Evolutionary conservation across 2,888 invertebrate species (phyloP).

Genomic region (Resseliella maxima): DNA sequence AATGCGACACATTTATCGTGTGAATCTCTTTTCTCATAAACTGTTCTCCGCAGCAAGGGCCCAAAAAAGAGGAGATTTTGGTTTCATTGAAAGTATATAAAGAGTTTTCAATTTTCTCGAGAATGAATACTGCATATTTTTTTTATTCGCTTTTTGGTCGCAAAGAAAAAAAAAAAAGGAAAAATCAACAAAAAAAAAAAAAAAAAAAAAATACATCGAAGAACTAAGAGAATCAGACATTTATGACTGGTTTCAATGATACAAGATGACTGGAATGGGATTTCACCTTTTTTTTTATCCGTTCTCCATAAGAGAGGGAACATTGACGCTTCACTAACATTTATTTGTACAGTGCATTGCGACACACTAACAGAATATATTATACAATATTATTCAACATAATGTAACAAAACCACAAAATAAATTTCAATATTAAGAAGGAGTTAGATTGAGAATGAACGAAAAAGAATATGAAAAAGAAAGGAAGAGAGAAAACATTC

Average conservation of each 20-base stretch:
- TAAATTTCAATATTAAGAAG: neutral
- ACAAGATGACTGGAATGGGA: neutral
- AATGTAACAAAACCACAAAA: neutral
- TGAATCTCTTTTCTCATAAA: conserved; percentile 10
- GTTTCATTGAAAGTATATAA: neutral
- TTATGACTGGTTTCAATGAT: neutral
- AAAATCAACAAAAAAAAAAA: neutral
- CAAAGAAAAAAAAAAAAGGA: too few relatives aligned
- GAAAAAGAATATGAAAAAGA: neutral
- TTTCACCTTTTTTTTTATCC: neutral
- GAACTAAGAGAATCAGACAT: neutral
- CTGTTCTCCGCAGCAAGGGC: neutral
- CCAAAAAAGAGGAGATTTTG: neutral
- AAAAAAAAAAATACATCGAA: too few relatives aligned
- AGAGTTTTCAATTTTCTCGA: neutral
- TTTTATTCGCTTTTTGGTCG: neutral
- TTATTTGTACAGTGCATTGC: neutral
- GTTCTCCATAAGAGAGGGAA: neutral
- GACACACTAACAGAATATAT: conserved; percentile 15
- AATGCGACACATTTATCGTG: conserved; percentile 7
- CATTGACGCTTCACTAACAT: neutral
- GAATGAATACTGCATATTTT: neutral
- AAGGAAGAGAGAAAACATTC: too few relatives aligned
- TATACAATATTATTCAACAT: conserved; percentile 9
- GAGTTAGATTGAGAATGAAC: neutral